Base-by-base conservation (phyloP, 2,888 invertebrate species). In the Operophtera brumata region DNA sequence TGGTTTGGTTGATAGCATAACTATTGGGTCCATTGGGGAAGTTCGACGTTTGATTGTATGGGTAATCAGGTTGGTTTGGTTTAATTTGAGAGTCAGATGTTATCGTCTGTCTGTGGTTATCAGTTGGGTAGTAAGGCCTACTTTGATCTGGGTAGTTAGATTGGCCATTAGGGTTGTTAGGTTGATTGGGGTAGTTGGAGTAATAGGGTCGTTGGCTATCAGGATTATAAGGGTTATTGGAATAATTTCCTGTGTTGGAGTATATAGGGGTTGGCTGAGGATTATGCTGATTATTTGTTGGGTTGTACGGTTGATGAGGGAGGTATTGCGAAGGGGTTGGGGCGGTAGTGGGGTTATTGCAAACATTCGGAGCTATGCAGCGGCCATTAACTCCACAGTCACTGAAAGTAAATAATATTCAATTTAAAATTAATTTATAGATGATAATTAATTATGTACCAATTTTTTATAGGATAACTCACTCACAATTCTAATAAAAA, bases 341-440 rank as follows among this genome's bases (percentile, higher is more conserved):
- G 35, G 36, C 47, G 53, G 87, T 62, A 13, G 84, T 70, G 68
- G 88, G 40, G 13, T 48, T 45, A 32, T 42, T 69, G 57, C 91
- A 91, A 1, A 71, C 71, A 54, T 87, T 79, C 0, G 84, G 82
- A 12, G 80, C 72, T 11, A 82, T 58, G 48, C 84, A 83, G 42
- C 72, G 78, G 0, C 85, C 87, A 13, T 70, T 69, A 5, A 74
- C 68, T 61, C 85, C 82, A 66, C 94, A 94, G 1, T 79, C 78
- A 54, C 94, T 91, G 57, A 75, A 51, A 61, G 20, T 20, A 20
- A 2, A 20, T 4, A 30, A 30, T 2, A 30, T 30, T 30, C 6
- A 30, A 30, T 9, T 30, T 40, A 54, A 54, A 50, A 36, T 9
- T 43, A 14, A 32, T n/a, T 9, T 26, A 39, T 40, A 13, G 32